A percentile compares a stretch with the other conserved stretches of the same genome.
phyloP scores from a whole-genome alignment of 1,140 invertebrate genomes.

The Parapsyche elsis region DNA sequence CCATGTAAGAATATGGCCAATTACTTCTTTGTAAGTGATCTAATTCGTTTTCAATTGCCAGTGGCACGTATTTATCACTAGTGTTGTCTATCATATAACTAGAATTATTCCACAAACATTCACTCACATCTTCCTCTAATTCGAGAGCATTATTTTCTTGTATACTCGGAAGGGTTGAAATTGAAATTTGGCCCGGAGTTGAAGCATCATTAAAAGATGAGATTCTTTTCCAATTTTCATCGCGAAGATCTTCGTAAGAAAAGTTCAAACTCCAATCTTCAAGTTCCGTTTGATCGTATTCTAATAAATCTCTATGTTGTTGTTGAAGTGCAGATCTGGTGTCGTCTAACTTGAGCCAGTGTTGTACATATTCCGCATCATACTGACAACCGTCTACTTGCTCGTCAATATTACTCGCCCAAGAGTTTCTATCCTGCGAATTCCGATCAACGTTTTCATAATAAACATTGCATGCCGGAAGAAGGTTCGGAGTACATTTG shows the following conservation, averaged over 20 bases:
- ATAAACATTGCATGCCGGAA: slow-evolving; percentile 30
- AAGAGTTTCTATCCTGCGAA: slow-evolving; percentile 65
- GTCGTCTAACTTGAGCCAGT: slow-evolving; percentile 79
- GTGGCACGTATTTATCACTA: slow-evolving; percentile 66
- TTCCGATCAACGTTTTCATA: slow-evolving; percentile 46
- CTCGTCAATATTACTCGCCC: slow-evolving; percentile 69
- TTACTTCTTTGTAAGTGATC: slow-evolving; percentile 58
- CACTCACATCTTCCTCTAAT: slow-evolving; percentile 78
- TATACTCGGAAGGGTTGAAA: slow-evolving; percentile 76
- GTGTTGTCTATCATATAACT: slow-evolving; percentile 70
- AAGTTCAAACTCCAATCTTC: slow-evolving; percentile 83
- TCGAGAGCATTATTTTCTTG: slow-evolving; percentile 78
- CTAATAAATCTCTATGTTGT: slow-evolving; percentile 74
- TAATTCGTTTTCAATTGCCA: slow-evolving; percentile 59
- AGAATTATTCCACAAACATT: slow-evolving; percentile 78
- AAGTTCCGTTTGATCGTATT: slow-evolving; percentile 79
- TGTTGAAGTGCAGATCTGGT: slow-evolving; percentile 73
- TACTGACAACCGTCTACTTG: slow-evolving; percentile 72
- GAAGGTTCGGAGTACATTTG: slow-evolving; percentile 61
- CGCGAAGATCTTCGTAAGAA: slow-evolving; percentile 74
- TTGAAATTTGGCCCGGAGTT: slow-evolving; percentile 70
- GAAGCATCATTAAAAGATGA: slow-evolving; percentile 65
- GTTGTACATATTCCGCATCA: slow-evolving; percentile 80
- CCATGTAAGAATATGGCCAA: slow-evolving; percentile 64
- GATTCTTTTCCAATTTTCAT: slow-evolving; percentile 64